phyloP scores from a whole-genome alignment of 2,888 invertebrate genomes.

The Parelbella ahira region DNA sequence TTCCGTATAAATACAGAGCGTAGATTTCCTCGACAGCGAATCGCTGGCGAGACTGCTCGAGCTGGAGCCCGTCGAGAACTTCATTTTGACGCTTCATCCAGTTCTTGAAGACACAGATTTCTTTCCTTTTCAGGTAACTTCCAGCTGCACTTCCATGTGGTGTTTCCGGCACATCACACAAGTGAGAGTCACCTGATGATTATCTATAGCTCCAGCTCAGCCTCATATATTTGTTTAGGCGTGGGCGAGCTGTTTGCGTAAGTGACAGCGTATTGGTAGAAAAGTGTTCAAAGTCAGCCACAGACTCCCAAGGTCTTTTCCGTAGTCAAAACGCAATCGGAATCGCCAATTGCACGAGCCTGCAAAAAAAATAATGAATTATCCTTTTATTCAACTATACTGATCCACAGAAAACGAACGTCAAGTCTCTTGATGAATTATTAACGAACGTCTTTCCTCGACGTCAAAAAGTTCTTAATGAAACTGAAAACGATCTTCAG shows the following conservation, averaged over 20 bases:
- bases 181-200: slow-evolving; percentile 41
- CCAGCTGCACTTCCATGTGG: slow-evolving; percentile 63
- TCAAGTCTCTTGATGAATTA: slow-evolving; percentile 27
- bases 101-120: slow-evolving; percentile 26
- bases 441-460: slow-evolving; percentile 21
- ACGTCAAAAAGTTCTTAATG: slow-evolving; percentile 21
- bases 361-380: slow-evolving; percentile 45
- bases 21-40: slow-evolving; percentile 83
- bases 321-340: slow-evolving; percentile 39
- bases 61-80: slow-evolving; percentile 83
- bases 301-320: slow-evolving; percentile 42
- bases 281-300: slow-evolving; percentile 42
- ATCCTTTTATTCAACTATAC: slow-evolving; percentile 25
- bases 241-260: slow-evolving; percentile 39
- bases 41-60: slow-evolving; percentile 84
- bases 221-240: slow-evolving; percentile 12
- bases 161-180: slow-evolving; percentile 73
- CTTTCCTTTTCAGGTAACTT: slow-evolving; percentile 58
- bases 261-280: slow-evolving; percentile 40
- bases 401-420: slow-evolving; percentile 23
- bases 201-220: slow-evolving; percentile 13
- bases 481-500: slow-evolving; percentile 11
- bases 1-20: slow-evolving; percentile 83
- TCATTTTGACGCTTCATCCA: slow-evolving; percentile 67
- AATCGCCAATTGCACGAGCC: slow-evolving; percentile 53